phyloP scores from a whole-genome alignment of 2,888 invertebrate genomes.

The Aethes cnicana region DNA sequence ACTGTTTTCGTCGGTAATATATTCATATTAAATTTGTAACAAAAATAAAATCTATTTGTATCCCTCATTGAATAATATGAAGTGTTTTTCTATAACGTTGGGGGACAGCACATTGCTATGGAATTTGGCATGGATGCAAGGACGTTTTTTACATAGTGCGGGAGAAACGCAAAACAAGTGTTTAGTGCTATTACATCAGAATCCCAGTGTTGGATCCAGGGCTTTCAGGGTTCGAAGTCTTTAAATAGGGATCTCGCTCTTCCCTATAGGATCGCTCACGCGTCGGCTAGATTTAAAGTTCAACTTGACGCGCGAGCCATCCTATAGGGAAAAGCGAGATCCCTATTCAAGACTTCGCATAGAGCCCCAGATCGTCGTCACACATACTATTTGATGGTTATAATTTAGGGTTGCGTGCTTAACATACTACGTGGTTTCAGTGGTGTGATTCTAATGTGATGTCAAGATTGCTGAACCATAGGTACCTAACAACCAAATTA shows the following conservation, averaged over 20 bases:
- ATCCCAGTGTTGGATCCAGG: conserved; percentile 15
- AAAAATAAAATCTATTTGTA: conserved; percentile 50
- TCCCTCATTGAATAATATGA: conserved; percentile 42
- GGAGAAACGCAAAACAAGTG: conserved; percentile 32
- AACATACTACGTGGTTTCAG: background rate
- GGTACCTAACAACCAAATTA: too few species aligned
- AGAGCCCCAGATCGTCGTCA: conserved; percentile 1
- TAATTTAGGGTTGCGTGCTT: background rate
- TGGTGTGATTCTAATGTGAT: too few species aligned
- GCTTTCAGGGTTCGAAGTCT: too few species aligned
- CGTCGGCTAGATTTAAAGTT: too few species aligned
- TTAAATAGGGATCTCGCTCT: too few species aligned
- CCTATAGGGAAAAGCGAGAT: too few species aligned
- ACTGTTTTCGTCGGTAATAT: conserved; percentile 16
- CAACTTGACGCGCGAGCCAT: too few species aligned
- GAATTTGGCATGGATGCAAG: conserved; percentile 66
- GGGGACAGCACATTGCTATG: conserved; percentile 46
- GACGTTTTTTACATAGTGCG: conserved; percentile 48
- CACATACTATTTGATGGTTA: background rate
- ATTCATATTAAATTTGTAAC: conserved; percentile 32
- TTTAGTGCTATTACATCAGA: conserved; percentile 24
- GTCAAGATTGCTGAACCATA: too few species aligned
- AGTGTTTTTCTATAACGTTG: conserved; percentile 34
- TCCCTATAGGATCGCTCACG: too few species aligned
- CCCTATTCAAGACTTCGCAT: too few species aligned